Evolutionary conservation across 2,888 invertebrate species (phyloP).

Genomic region (Rhimphoctona megacephalus): DNA sequence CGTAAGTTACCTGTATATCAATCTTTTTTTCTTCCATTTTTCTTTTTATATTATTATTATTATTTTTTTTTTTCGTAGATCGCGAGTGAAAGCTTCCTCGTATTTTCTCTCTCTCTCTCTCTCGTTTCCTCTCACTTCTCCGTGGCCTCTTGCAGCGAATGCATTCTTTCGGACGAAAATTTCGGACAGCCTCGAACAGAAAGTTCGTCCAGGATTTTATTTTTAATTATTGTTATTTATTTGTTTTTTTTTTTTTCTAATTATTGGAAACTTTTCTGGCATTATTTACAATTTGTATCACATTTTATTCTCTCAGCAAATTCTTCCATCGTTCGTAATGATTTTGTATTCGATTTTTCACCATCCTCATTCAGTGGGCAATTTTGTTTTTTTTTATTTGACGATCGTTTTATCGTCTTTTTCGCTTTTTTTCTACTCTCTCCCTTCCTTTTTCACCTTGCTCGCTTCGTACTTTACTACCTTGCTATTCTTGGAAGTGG

Average conservation of each 20-base stretch:
- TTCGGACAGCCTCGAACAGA: constrained; percentile 4
- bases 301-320: neutral
- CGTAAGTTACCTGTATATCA: constrained; percentile 57
- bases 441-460: constrained; percentile 40
- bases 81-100: constrained; percentile 63
- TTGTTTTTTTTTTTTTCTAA: neutral
- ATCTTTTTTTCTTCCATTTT: constrained; percentile 18
- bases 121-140: constrained; percentile 8
- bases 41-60: constrained; percentile 17
- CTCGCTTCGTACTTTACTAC: constrained; percentile 67
- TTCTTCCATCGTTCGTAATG: neutral
- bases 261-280: too few species aligned
- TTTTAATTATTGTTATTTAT: neutral
- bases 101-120: constrained; percentile 19
- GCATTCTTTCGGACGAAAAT: constrained; percentile 3
- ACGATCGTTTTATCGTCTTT: constrained; percentile 45
- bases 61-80: constrained; percentile 18
- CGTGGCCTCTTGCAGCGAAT: constrained; percentile 2
- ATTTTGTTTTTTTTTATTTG: constrained; percentile 10
- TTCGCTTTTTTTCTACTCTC: constrained; percentile 34
- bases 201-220: constrained; percentile 8
- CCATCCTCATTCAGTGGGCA: neutral
- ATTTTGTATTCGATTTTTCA: neutral
- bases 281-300: too few species aligned
- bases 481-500: constrained; percentile 71